Conservation (phyloP, 2,888 invertebrate species). For the Coelogynopora nodosa region DNA sequence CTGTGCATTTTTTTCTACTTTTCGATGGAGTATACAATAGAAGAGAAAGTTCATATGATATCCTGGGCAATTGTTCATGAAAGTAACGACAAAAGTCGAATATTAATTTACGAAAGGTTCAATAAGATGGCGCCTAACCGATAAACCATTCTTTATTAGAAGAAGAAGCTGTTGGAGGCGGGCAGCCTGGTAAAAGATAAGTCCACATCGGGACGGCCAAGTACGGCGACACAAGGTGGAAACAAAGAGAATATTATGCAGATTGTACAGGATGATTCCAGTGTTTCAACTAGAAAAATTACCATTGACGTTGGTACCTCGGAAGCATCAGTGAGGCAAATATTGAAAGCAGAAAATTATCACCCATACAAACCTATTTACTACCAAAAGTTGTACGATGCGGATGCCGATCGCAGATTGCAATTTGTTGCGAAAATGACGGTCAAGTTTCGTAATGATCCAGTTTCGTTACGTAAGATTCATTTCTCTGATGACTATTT, state of each 20-base stretch:
- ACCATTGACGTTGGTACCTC: background rate
- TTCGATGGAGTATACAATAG: background rate
- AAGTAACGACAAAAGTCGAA: background rate
- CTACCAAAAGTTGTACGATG: background rate
- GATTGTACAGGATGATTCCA: background rate
- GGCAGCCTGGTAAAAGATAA: background rate
- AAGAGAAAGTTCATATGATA: background rate
- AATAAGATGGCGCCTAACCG: background rate
- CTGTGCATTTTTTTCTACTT: no score
- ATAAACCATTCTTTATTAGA: background rate
- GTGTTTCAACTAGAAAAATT: background rate
- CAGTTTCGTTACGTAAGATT: background rate
- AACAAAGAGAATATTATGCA: background rate
- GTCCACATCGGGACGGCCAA: background rate
- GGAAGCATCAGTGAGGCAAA: background rate
- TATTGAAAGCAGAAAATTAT: background rate
- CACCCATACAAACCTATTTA: conserved; percentile 13
- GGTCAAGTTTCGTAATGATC: background rate
- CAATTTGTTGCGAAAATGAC: background rate
- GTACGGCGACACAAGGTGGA: background rate
- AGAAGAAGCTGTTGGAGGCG: background rate
- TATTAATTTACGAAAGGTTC: background rate
- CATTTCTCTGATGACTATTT: background rate
- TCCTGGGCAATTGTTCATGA: background rate
- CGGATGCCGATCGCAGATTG: background rate